These are phyloP conservation scores for Doryteuthis pealeii DNA, from an alignment of 1,140 invertebrate genomes.

Conservation along the genomic window DNA sequence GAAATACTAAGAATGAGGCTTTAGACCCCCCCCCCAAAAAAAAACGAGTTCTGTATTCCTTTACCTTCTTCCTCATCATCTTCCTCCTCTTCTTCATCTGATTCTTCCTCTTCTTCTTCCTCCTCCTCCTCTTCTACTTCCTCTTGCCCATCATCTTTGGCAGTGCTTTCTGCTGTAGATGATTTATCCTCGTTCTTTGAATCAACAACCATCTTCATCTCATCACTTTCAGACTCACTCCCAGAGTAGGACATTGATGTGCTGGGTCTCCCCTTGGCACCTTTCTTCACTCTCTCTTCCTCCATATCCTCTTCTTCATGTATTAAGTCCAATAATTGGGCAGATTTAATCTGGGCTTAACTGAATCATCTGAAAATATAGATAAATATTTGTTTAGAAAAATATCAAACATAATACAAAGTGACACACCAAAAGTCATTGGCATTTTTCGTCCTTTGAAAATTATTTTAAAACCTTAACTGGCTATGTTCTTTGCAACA, in stretches of 20 bases:
- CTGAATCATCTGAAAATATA: neutral
- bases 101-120: slow-evolving; percentile 24
- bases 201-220: slow-evolving; percentile 22
- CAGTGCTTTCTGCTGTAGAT: neutral
- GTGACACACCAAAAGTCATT: too few species aligned
- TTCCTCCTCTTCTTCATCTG: slow-evolving; percentile 55
- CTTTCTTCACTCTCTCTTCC: slow-evolving; percentile 8
- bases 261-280: neutral
- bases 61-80: slow-evolving; percentile 41
- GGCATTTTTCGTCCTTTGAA: too few species aligned
- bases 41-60: too few species aligned
- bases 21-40: too few species aligned
- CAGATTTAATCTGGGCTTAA: slow-evolving; percentile 1
- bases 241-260: neutral
- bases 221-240: slow-evolving; percentile 15
- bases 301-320: slow-evolving; percentile 6
- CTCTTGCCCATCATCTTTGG: slow-evolving; percentile 15
- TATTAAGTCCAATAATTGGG: neutral
- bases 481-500: too few species aligned
- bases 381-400: too few species aligned
- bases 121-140: slow-evolving; percentile 20
- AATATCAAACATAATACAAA: too few species aligned
- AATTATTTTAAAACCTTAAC: too few species aligned
- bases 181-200: slow-evolving; percentile 22
- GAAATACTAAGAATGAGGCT: too few species aligned